These are phyloP conservation scores for Rutilus rutilus DNA, from an alignment of 2,113 vertebrate species.

Conservation along the genomic window DNA sequence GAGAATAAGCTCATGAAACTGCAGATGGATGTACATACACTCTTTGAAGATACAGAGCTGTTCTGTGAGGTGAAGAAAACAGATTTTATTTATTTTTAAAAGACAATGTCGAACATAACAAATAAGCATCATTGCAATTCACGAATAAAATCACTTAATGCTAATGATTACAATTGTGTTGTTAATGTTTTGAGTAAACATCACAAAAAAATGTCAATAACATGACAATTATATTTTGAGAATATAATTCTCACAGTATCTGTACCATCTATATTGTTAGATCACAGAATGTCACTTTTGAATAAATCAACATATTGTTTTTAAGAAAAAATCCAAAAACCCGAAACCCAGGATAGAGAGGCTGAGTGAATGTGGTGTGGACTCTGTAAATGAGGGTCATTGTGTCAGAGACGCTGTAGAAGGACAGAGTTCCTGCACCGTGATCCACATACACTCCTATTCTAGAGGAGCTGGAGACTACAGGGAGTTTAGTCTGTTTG, in stretches of 20 bases:
- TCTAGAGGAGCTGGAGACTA: neutral
- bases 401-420: slow-evolving; percentile 24
- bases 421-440: slow-evolving; percentile 21
- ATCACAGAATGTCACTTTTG: neutral
- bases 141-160: neutral
- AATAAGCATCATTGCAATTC: neutral
- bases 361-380: slow-evolving; percentile 5
- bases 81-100: neutral
- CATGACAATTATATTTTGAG: neutral
- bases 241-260: neutral
- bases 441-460: slow-evolving; percentile 29
- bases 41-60: neutral
- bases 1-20: too few species aligned
- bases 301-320: too few species aligned
- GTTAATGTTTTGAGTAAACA: neutral
- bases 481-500: neutral
- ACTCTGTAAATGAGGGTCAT: slow-evolving; percentile 25
- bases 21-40: too few species aligned
- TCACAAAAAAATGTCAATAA: neutral
- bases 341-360: neutral
- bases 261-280: neutral
- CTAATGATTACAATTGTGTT: neutral
- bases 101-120: neutral
- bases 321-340: too few species aligned
- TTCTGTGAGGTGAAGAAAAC: neutral